A percentile compares a stretch with the other conserved stretches of the same genome.
phyloP scores from a whole-genome alignment of 2,888 invertebrate genomes.

The Bombylius discolor region DNA sequence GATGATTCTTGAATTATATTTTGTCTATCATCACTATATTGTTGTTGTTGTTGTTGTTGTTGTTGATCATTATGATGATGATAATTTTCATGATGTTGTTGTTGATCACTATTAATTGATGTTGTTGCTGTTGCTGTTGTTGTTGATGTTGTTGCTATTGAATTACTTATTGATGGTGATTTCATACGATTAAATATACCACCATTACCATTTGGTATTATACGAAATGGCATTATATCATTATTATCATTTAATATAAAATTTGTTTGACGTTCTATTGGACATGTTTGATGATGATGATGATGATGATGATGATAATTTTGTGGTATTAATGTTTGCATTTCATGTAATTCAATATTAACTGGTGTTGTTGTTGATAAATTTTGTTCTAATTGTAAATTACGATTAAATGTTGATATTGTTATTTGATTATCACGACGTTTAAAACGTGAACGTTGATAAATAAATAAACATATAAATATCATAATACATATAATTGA shows the following conservation, averaged over 20 bases:
- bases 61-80: not conserved
- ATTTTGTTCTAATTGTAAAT: conserved; percentile 19
- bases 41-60: not conserved
- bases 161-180: not conserved
- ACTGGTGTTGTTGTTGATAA: conserved; percentile 12
- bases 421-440: conserved; percentile 23
- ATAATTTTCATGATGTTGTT: not conserved
- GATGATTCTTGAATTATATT: not conserved
- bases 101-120: not conserved
- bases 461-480: conserved; percentile 29
- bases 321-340: conserved; percentile 34
- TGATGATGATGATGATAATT: not conserved
- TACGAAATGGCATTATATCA: not conserved
- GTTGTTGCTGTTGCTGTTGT: not conserved
- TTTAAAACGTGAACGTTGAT: conserved; percentile 29
- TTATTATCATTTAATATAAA: too few relatives aligned
- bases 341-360: conserved; percentile 33
- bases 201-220: conserved; percentile 26
- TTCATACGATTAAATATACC: not conserved
- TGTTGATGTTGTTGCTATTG: too few relatives aligned
- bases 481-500: conserved; percentile 27
- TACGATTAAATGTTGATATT: conserved; percentile 29
- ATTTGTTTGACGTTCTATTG: not conserved
- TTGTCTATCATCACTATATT: not conserved
- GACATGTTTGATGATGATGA: not conserved